Evolutionary conservation across 2,888 invertebrate genomes (phyloP), one percentile per base, ranked within the genome.

Genomic region (Mesorhabditis spiculigera): DNA sequence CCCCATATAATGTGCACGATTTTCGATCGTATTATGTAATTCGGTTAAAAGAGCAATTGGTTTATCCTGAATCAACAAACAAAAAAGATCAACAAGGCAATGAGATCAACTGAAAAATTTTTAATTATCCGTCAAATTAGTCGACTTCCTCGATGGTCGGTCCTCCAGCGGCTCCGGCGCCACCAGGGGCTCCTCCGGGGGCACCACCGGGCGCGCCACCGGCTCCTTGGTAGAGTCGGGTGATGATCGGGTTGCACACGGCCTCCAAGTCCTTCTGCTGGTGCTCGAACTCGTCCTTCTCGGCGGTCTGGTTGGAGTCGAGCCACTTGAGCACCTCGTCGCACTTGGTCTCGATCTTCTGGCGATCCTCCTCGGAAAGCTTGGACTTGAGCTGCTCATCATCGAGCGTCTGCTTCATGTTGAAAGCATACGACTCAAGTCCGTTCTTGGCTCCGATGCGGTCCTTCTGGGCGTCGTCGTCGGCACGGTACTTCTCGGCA

Each of bases 201-300:
- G 89, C 90, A 41, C 90, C 28, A 16, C 72, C 16, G 13, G 67
- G 67, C 8, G 89, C 90, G 28, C 90, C 91, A 71, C 91, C 92
- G 6, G 85, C 92, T 50, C 91, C 91, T 88, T 93, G 93, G 90
- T 95, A 94, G 88, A 96, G 88, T 89, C 94, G 95, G 72, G 94
- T 93, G 87, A 95, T 92, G 87, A 95, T 94, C 43, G 95, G 95
- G 88, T 92, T 94, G 90, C 94, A 95, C 66, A 94, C 90, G 71
- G 90, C 90, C 88, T 95, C 95, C 83, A 95, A 87, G 87, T 95
- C 95, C 88, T 95, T 95, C 88, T 94, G 93, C 87, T 94, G 93
- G 71, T 84, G 82, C 71, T 84, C 85, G 75, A 84, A 84, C 72
- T 84, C 85, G 43, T 84, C 84, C 78, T 84, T 85, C 80, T 94